Base-by-base conservation (phyloP, 2,113 vertebrate genomes). In the Limanda limanda region DNA sequence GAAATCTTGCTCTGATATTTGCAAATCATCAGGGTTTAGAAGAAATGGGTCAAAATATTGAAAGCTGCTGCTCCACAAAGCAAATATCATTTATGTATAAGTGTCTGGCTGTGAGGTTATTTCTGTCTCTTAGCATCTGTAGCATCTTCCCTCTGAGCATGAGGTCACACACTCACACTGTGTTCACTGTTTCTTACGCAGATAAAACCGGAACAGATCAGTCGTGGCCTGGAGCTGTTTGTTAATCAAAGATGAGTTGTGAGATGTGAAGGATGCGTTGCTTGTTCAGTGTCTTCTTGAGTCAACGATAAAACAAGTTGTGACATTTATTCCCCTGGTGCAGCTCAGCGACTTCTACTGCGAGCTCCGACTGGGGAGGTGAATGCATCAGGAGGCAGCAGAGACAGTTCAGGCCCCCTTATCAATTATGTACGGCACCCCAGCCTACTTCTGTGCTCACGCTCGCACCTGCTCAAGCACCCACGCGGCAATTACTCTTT, bases 361-460 rank as follows among this genome's bases (percentile, higher is more conserved):
- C 23, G 8, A 37, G 35, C 54, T 52, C 71, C 24, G 21, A 47
- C 35, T 40, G 69, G 68, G 65, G 83, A 71, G 52, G 56, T 24
- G 17, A 11, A 82, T 59, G 47, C 60, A 62, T 62, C 42, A 73
- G 47, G 27, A 78, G 56, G 64, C 79, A 83, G 64, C 63, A 66
- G 60, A 71, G 71, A 73, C 63, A 61, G 68, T 84, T 85, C 78
- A 77, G 65, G 11, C 69, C 56, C 31, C 47, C 40, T 78, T 67
- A 89, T 93, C 72, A 92, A 92, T 93, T 86, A 93, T 91, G 86
- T 61, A 92, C 72, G 1, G 61, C 66, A 68, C 83, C 70, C 68
- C 76, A 75, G 86, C 61, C 73, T 71, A 64, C 76, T 63, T 56
- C 57, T 77, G 81, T 14, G 60, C 59, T 52, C 64, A 17, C 65